Percentiles rank a stretch among this genome's conserved stretches.
These are phyloP conservation scores for Salticus scenicus DNA, from an alignment of 2,888 invertebrate genomes.

Conservation along the genomic window DNA sequence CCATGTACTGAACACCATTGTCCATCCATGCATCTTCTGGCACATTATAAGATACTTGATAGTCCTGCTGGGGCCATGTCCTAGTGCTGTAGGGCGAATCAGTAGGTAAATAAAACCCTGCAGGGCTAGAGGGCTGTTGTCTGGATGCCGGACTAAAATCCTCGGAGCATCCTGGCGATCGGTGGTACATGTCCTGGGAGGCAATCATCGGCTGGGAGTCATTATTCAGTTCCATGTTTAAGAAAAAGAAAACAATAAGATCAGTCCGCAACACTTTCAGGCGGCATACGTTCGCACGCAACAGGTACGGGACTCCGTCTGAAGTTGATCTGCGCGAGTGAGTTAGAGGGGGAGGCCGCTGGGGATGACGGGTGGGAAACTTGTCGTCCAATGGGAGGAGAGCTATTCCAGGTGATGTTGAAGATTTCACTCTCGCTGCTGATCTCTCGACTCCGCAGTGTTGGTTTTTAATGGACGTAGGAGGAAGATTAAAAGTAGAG, in stretches of 20 bases:
- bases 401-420: conserved; percentile 31
- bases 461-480: conserved; percentile 17
- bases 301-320: conserved; percentile 43
- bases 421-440: conserved; percentile 31
- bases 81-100: conserved; percentile 34
- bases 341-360: conserved; percentile 25
- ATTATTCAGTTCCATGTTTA: neutral
- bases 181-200: conserved; percentile 24
- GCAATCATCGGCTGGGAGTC: conserved; percentile 29
- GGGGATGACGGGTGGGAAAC: conserved; percentile 41
- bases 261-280: neutral
- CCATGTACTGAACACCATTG: conserved; percentile 16
- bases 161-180: conserved; percentile 42
- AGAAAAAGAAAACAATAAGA: too few relatives aligned
- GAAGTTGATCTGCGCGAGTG: conserved; percentile 11
- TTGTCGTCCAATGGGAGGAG: conserved; percentile 48
- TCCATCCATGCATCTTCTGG: conserved; percentile 39
- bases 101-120: conserved; percentile 26
- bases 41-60: conserved; percentile 26
- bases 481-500: neutral
- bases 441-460: neutral
- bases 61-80: conserved; percentile 37
- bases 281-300: conserved; percentile 25
- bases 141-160: neutral
- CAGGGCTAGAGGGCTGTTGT: conserved; percentile 31